These are phyloP conservation scores for Drosophila virilis DNA, from an alignment of 1,140 invertebrate species.

Conservation along the genomic window DNA sequence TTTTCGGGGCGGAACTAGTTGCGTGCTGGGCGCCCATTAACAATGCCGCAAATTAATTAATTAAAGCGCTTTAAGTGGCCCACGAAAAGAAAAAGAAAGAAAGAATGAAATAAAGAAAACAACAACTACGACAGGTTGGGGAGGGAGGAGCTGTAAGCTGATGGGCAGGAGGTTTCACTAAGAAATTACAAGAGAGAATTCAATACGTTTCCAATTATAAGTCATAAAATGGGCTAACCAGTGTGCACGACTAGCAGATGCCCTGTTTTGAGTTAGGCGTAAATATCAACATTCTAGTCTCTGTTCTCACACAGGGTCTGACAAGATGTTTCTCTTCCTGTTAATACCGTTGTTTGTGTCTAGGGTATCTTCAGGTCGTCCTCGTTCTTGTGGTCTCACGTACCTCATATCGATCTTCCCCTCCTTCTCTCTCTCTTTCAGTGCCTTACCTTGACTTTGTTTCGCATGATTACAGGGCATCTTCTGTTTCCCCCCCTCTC, in stretches of 20 bases:
- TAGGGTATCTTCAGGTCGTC: neutral
- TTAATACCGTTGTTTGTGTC: no score
- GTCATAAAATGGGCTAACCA: neutral
- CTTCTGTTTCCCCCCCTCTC: neutral
- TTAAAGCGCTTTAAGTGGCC: conserved; percentile 67
- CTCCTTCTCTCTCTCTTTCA: neutral
- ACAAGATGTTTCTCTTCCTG: no score
- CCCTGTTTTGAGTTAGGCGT: neutral
- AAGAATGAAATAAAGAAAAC: neutral
- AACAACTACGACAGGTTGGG: neutral
- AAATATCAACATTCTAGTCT: no score
- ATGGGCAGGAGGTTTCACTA: conserved; percentile 17
- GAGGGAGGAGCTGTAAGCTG: no score
- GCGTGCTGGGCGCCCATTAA: conserved; percentile 68
- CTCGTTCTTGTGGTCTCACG: no score
- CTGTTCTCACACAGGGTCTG: no score
- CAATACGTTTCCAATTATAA: conserved; percentile 45
- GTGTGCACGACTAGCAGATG: neutral
- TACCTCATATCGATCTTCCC: neutral
- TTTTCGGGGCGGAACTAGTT: conserved; percentile 42
- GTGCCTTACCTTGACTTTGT: no score
- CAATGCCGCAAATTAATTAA: conserved; percentile 77
- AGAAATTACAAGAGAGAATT: conserved; percentile 39
- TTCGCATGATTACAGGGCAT: no score
- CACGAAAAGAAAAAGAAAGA: conserved; percentile 6